These are phyloP conservation scores for Huso huso DNA, from an alignment of 2,797 vertebrate genomes.

Conservation along the genomic window DNA sequence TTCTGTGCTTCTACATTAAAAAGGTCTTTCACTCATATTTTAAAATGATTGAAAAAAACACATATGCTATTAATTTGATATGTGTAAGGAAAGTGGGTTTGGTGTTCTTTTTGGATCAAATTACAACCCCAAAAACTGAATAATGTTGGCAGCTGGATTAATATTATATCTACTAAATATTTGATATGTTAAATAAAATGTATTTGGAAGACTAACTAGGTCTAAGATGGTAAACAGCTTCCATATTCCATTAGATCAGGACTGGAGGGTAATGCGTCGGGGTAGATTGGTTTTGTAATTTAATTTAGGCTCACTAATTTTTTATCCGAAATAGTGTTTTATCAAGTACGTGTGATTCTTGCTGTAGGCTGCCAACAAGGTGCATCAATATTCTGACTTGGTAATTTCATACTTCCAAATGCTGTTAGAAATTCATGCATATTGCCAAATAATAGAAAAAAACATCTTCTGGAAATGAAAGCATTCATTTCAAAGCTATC, in stretches of 20 bases:
- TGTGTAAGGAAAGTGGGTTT: neutral
- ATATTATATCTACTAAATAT: slow-evolving; percentile 9
- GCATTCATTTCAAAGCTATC: too few relatives aligned
- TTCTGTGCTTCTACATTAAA: slow-evolving; percentile 1
- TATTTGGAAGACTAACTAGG: neutral
- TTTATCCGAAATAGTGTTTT: neutral
- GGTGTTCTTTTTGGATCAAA: slow-evolving; percentile 11
- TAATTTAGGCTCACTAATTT: slow-evolving; percentile 1
- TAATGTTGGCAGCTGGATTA: neutral
- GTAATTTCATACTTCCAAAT: neutral
- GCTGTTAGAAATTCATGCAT: neutral
- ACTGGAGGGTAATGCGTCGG: neutral
- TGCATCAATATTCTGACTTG: neutral
- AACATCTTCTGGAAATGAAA: too few relatives aligned
- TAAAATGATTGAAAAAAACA: slow-evolving; percentile 1
- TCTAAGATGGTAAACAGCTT: slow-evolving; percentile 6
- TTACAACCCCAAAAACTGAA: slow-evolving; percentile 8
- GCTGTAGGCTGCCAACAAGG: neutral
- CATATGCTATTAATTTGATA: slow-evolving; percentile 1
- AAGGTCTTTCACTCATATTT: neutral
- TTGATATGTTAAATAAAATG: slow-evolving; percentile 8
- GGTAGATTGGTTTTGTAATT: slow-evolving; percentile 6
- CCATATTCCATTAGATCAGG: slow-evolving; percentile 6
- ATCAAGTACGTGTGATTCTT: neutral
- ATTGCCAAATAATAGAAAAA: too few relatives aligned